These are phyloP conservation scores for Daktulosphaira vitifoliae DNA, from an alignment of 1,140 invertebrate species.

Conservation along the genomic window DNA sequence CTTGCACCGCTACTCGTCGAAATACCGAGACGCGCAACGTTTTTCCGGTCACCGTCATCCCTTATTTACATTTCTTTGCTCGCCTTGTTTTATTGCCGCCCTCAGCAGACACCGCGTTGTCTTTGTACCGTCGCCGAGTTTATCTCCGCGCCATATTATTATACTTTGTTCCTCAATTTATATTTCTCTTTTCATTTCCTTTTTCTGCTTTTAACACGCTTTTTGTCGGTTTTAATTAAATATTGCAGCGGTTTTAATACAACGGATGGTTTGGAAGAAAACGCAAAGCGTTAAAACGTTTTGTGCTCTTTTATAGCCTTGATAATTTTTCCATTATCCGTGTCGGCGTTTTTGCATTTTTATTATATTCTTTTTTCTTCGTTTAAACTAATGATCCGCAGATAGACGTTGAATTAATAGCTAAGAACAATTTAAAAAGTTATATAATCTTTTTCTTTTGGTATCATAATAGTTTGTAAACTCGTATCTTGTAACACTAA, in stretches of 20 bases:
- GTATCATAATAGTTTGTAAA: too few relatives aligned
- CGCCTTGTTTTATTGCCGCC: not conserved
- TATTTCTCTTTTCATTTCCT: conserved; percentile 2
- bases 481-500: too few relatives aligned
- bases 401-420: too few relatives aligned
- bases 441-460: too few relatives aligned
- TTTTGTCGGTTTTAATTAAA: not conserved
- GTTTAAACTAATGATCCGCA: too few relatives aligned
- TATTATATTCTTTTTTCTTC: too few relatives aligned
- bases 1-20: too few relatives aligned
- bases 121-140: not conserved
- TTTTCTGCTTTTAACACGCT: not conserved
- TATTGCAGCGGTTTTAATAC: not conserved
- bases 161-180: not conserved
- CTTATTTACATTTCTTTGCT: not conserved
- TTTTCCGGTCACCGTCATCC: not conserved
- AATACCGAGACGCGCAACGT: not conserved
- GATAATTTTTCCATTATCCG: not conserved
- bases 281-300: not conserved
- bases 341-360: too few relatives aligned
- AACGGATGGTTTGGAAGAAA: not conserved
- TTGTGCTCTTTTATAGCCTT: not conserved
- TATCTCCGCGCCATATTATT: not conserved
- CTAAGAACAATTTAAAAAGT: too few relatives aligned
- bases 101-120: not conserved